Conservation (phyloP, 1,140 invertebrate species). For the Diabrotica undecimpunctata region DNA sequence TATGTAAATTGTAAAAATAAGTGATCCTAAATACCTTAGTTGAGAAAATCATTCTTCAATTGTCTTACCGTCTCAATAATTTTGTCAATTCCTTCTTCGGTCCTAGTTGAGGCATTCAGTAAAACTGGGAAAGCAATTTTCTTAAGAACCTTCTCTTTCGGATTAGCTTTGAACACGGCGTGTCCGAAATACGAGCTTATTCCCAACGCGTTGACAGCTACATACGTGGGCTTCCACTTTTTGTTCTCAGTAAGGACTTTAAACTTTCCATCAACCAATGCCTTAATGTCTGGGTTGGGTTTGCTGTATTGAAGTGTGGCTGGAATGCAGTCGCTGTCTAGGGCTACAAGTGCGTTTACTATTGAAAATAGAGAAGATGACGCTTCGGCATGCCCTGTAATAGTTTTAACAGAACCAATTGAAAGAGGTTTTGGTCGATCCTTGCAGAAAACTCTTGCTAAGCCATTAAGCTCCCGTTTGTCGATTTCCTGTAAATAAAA, state of each 20-base stretch:
- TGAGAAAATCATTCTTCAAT: neutral
- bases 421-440: constrained; percentile 55
- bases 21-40: no score
- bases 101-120: constrained; percentile 62
- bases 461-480: constrained; percentile 47
- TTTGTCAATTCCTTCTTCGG: constrained; percentile 60
- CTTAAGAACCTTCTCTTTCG: constrained; percentile 49
- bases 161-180: constrained; percentile 58
- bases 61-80: constrained; percentile 54
- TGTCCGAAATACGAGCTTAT: constrained; percentile 66
- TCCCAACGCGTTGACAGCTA: constrained; percentile 59
- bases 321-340: constrained; percentile 65
- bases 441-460: constrained; percentile 55
- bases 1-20: no score
- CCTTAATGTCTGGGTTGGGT: constrained; percentile 65
- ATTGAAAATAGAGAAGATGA: constrained; percentile 55
- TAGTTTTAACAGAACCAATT: constrained; percentile 74
- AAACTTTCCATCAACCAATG: constrained; percentile 59
- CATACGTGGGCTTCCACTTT: constrained; percentile 58
- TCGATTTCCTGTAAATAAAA: constrained; percentile 33
- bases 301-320: constrained; percentile 69
- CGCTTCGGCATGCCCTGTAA: constrained; percentile 73
- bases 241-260: constrained; percentile 62
- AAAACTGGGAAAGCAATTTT: constrained; percentile 56
- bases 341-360: constrained; percentile 59